Evolutionary conservation across 2,797 vertebrate species (phyloP), one percentile per base, ranked within the genome.

Genomic region (Pangasius djambal): DNA sequence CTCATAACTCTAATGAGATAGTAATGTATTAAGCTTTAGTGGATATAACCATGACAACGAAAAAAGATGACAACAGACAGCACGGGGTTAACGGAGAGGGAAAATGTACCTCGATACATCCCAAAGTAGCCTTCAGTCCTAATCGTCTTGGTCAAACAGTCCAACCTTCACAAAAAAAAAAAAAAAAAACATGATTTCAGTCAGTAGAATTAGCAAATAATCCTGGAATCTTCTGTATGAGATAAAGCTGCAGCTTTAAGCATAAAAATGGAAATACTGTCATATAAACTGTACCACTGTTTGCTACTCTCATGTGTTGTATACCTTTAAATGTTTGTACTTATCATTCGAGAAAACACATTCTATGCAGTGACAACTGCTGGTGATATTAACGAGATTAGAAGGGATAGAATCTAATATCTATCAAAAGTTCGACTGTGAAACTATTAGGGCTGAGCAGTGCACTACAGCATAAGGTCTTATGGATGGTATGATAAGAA

Each of bases 91-190:
- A 82, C 1, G 3, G 37, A n/a, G 40, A 82, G 7, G 6, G 2
- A 20, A 1, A 63, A 6, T 16, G 84, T 94, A 97, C 96, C 96
- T 97, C 97, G 93, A 93, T 97, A 97, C 94, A 95, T 95, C 87
- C 97, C 95, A 67, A 97, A 95, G 92, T 97, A 97, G 87, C 97
- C 97, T n/a, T 98, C 97, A 0, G 92, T 94, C 85, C 94, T 95
- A 6, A 96, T 92, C 0, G 97, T 98, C 95, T 98, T 98, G 55
- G 96, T 86, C 93, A 97, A 93, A 93, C 97, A 98, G 90, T 98
- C 97, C 83, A 95, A 88, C 97, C 97, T 98, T 85, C n/a, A 92
- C 37, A 93, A 91, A 84, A 28, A 28, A 18, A 70, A 12, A 70
- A 12, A 37, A 74, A 0, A 88, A 91, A 75, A 50, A 22, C 55